Evolutionary conservation across 2,888 invertebrate genomes (phyloP).

Genomic region (Nesidiocoris tenuis): DNA sequence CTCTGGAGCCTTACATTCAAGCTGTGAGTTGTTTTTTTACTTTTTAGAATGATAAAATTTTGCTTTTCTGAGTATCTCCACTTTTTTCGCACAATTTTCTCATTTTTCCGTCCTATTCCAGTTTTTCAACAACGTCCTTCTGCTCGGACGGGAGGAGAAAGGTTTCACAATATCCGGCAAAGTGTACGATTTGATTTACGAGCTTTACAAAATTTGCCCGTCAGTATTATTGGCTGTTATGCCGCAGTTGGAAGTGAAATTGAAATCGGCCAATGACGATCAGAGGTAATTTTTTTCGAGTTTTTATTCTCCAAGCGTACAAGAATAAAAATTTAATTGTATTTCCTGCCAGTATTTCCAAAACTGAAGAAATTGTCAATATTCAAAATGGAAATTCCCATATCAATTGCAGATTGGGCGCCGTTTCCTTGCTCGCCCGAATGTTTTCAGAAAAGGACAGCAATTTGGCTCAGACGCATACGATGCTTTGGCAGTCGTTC

Average conservation of each 20-base stretch:
- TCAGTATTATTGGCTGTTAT: constrained; percentile 81
- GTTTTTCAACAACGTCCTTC: constrained; percentile 94
- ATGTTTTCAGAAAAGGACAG: constrained; percentile 97
- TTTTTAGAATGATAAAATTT: too few species aligned
- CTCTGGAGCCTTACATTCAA: constrained; percentile 92
- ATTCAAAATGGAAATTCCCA: too few species aligned
- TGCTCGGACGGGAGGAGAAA: constrained; percentile 87
- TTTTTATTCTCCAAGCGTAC: too few species aligned
- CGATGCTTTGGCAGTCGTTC: constrained; percentile 87
- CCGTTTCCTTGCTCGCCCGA: constrained; percentile 84
- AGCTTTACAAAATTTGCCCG: constrained; percentile 90
- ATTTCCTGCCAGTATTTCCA: too few species aligned
- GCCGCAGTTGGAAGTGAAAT: constrained; percentile 89
- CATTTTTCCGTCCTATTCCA: too few species aligned
- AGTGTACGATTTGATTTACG: constrained; percentile 94
- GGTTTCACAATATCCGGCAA: constrained; percentile 74
- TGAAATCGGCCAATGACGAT: constrained; percentile 84
- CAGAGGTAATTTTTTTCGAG: constrained; percentile 65
- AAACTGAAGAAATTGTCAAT: too few species aligned
- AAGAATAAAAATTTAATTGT: too few species aligned
- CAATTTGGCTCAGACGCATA: constrained; percentile 80
- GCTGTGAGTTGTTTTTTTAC: constrained; percentile 68
- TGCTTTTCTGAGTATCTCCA: too few species aligned
- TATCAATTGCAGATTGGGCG: constrained; percentile 66
- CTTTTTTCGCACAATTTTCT: too few species aligned